Evolutionary conservation across 2,113 vertebrate species (phyloP).

Genomic region (Prunella himalayana): DNA sequence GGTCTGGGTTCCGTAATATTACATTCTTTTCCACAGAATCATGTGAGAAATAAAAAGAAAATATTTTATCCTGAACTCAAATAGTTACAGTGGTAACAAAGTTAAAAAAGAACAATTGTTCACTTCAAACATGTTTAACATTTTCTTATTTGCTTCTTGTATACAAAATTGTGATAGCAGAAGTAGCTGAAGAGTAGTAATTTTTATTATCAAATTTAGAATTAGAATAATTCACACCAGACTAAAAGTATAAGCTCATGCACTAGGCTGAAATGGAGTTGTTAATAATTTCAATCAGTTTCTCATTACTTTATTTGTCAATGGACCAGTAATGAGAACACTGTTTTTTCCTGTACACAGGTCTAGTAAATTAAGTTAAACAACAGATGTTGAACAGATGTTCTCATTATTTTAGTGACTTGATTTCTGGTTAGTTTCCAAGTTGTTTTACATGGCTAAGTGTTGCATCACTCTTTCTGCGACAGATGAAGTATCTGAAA

Average conservation of each 20-base stretch:
- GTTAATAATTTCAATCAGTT: constrained; percentile 12
- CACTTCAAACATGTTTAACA: not conserved
- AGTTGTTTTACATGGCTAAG: constrained; percentile 9
- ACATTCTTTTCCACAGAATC: not conserved
- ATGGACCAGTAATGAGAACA: not conserved
- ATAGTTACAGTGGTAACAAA: not conserved
- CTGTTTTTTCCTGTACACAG: not conserved
- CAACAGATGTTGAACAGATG: constrained; percentile 35
- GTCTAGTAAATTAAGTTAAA: constrained; percentile 27
- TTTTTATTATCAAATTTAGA: not conserved
- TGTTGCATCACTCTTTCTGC: not conserved
- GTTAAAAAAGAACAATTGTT: not conserved
- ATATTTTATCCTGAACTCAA: not conserved
- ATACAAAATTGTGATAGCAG: not conserved
- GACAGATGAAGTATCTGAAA: constrained; percentile 16
- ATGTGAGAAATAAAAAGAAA: not conserved
- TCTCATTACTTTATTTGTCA: constrained; percentile 7
- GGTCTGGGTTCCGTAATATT: not conserved
- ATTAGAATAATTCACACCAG: not conserved
- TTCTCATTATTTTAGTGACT: constrained; percentile 34
- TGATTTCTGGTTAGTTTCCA: constrained; percentile 27
- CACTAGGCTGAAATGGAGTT: not conserved
- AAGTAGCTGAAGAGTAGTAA: not conserved
- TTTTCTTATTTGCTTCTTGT: not conserved
- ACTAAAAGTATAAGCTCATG: not conserved